These are phyloP conservation scores for Nanorana parkeri DNA, from an alignment of 2,113 vertebrate genomes.

Conservation along the genomic window DNA sequence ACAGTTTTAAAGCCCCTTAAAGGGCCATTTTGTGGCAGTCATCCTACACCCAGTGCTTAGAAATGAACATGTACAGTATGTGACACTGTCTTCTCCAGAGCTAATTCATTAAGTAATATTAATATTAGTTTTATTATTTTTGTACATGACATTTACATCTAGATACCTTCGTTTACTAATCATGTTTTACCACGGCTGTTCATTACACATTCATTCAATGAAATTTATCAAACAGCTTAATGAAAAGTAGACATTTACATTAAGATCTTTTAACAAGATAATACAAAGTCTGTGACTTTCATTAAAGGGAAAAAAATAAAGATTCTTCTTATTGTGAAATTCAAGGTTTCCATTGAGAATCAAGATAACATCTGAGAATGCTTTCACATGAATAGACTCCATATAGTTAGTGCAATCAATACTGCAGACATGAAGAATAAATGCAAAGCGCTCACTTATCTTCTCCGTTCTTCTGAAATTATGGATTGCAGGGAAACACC, in stretches of 20 bases:
- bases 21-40: too few species aligned
- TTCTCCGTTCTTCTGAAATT: constrained; percentile 25
- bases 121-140: too few species aligned
- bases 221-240: not conserved
- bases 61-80: too few species aligned
- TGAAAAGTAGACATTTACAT: constrained; percentile 14
- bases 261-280: constrained; percentile 27
- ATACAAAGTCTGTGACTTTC: not conserved
- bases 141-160: too few species aligned
- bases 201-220: too few species aligned
- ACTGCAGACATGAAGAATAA: constrained; percentile 14
- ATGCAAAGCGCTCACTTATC: constrained; percentile 31
- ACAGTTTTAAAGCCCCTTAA: too few species aligned
- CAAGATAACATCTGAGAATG: constrained; percentile 17
- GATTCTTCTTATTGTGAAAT: constrained; percentile 21
- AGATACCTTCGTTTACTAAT: too few species aligned
- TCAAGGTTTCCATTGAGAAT: constrained; percentile 5
- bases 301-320: constrained; percentile 1
- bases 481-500: constrained; percentile 33
- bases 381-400: constrained; percentile 27
- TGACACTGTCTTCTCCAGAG: too few species aligned
- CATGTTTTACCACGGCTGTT: too few species aligned
- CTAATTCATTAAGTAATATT: too few species aligned
- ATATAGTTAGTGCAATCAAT: constrained; percentile 40
- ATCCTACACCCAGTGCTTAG: too few species aligned